Evolutionary conservation across 1,140 invertebrate species (phyloP).

Genomic region (Tetramorium simillimum): DNA sequence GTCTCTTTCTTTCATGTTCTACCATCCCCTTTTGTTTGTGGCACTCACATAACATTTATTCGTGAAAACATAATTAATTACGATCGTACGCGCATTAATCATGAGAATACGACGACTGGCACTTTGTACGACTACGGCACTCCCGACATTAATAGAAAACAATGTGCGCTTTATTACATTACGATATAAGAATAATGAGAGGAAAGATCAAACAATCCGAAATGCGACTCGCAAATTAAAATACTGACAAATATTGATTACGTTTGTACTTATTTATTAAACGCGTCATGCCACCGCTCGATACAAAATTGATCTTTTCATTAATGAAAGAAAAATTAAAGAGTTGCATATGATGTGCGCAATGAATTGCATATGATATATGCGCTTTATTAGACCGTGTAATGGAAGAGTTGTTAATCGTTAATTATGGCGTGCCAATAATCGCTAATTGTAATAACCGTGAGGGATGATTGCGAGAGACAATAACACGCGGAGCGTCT

Average conservation of each 20-base stretch:
- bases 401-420: neutral
- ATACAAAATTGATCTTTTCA: neutral
- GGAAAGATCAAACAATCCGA: neutral
- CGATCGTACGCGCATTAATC: neutral
- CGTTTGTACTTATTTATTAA: slow-evolving; percentile 3
- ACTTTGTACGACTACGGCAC: neutral
- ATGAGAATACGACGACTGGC: neutral
- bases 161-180: neutral
- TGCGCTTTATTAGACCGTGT: neutral
- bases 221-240: neutral
- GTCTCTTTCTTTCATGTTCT: neutral
- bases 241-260: neutral
- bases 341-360: too few relatives aligned
- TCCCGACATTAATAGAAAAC: neutral
- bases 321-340: neutral
- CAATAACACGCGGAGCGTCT: neutral
- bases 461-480: neutral
- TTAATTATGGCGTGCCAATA: neutral
- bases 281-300: neutral
- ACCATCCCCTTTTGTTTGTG: neutral
- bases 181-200: neutral
- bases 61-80: neutral
- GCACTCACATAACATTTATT: neutral
- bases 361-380: neutral
- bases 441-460: neutral